phyloP scores from a whole-genome alignment of 2,888 invertebrate genomes.

The Caenorhabditis plicata region DNA sequence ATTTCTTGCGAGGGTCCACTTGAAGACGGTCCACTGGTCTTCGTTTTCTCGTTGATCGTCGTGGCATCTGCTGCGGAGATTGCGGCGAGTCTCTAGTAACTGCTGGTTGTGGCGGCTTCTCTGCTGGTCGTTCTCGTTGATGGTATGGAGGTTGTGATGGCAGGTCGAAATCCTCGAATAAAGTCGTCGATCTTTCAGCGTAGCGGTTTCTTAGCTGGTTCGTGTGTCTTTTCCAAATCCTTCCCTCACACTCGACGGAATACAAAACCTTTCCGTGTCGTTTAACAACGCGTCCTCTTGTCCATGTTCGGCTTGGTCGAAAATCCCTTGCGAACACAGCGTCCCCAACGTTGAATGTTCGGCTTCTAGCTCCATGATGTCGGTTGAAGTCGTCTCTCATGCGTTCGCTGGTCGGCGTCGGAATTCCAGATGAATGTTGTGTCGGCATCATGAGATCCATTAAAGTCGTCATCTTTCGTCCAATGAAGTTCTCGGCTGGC shows the following conservation, averaged over 20 bases:
- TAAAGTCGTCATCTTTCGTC: slow-evolving; percentile 9
- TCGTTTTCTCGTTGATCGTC: no score
- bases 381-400: slow-evolving; percentile 14
- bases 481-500: slow-evolving; percentile 32
- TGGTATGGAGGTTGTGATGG: no score
- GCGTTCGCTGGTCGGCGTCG: background rate
- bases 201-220: slow-evolving; percentile 7
- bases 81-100: no score
- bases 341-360: slow-evolving; percentile 6
- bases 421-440: background rate
- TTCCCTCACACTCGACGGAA: background rate
- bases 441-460: slow-evolving; percentile 12
- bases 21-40: no score
- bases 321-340: slow-evolving; percentile 10
- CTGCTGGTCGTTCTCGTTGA: no score
- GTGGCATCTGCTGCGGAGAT: no score
- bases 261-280: background rate
- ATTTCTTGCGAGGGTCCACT: no score
- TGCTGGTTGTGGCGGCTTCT: no score
- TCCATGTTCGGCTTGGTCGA: slow-evolving; percentile 6
- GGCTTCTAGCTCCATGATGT: slow-evolving; percentile 3
- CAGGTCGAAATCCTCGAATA: no score
- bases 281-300: slow-evolving; percentile 1
- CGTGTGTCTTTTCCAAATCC: slow-evolving; percentile 2
- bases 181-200: no score